These are phyloP conservation scores for Ahaetulla prasina DNA, from an alignment of 2,113 vertebrate species.

Conservation along the genomic window DNA sequence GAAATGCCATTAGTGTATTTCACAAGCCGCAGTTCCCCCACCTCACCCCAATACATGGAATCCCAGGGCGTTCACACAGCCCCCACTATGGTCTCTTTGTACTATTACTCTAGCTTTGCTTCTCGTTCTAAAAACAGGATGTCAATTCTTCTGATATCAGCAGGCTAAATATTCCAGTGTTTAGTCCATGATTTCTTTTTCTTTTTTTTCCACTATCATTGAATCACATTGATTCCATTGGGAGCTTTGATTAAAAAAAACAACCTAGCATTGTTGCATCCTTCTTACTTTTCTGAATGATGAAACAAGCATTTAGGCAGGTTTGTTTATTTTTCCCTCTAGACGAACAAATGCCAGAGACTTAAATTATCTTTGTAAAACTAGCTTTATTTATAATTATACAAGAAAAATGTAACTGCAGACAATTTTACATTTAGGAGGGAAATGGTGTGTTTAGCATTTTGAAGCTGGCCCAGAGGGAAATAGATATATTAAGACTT, in stretches of 20 bases:
- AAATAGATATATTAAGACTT: neutral
- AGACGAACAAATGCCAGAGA: neutral
- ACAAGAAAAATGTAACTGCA: neutral
- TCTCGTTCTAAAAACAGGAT: neutral
- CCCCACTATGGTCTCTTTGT: neutral
- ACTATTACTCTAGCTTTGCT: too few relatives aligned
- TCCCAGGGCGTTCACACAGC: neutral
- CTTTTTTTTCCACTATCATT: too few relatives aligned
- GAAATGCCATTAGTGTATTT: slow-evolving; percentile 71
- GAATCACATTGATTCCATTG: neutral
- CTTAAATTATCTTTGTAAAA: neutral
- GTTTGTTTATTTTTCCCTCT: neutral
- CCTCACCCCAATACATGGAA: neutral
- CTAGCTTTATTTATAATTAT: neutral
- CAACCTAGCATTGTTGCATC: neutral
- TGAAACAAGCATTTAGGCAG: neutral
- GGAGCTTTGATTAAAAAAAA: too few relatives aligned
- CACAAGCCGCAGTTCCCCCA: slow-evolving; percentile 62
- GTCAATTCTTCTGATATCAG: neutral
- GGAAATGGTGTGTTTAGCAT: neutral
- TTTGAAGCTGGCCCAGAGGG: neutral
- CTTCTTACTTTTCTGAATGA: neutral
- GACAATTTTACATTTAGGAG: neutral
- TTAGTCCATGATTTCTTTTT: neutral
- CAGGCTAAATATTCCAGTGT: neutral